phyloP scores from a whole-genome alignment of 2,113 vertebrate species.

The Passer domesticus region DNA sequence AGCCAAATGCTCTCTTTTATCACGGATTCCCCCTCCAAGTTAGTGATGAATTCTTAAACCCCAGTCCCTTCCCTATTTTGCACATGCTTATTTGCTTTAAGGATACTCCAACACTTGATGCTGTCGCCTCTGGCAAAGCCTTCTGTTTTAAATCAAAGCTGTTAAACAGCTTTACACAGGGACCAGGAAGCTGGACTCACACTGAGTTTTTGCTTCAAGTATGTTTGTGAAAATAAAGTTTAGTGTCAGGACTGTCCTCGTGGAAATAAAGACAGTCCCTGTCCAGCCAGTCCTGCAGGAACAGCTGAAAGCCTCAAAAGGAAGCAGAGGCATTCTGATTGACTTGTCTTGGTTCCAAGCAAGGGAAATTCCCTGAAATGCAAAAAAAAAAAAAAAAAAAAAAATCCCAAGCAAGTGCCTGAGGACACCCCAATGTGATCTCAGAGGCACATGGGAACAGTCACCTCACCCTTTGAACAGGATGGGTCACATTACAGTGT shows the following conservation, averaged over 20 bases:
- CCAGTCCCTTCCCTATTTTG: neutral
- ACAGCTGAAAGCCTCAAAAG: neutral
- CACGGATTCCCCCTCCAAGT: neutral
- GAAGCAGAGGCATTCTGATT: neutral
- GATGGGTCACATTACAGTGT: fast-evolving
- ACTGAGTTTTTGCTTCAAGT: neutral
- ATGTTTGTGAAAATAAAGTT: neutral
- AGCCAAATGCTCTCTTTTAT: neutral
- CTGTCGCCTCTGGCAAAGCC: neutral
- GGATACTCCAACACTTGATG: neutral
- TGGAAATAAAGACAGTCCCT: neutral
- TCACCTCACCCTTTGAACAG: neutral
- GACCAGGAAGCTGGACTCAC: neutral
- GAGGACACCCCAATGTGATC: neutral
- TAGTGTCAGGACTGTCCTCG: neutral
- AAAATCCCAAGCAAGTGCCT: neutral
- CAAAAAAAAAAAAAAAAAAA: neutral
- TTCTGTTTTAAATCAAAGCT: conserved; percentile 52
- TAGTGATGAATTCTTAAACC: neutral
- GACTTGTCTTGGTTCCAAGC: neutral
- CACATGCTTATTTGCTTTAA: conserved; percentile 22
- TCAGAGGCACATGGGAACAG: neutral
- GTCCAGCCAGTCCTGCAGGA: neutral
- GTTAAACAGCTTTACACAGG: neutral
- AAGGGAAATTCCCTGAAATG: neutral